phyloP scores from a whole-genome alignment of 2,113 vertebrate species.

The Oryzias javanicus region DNA sequence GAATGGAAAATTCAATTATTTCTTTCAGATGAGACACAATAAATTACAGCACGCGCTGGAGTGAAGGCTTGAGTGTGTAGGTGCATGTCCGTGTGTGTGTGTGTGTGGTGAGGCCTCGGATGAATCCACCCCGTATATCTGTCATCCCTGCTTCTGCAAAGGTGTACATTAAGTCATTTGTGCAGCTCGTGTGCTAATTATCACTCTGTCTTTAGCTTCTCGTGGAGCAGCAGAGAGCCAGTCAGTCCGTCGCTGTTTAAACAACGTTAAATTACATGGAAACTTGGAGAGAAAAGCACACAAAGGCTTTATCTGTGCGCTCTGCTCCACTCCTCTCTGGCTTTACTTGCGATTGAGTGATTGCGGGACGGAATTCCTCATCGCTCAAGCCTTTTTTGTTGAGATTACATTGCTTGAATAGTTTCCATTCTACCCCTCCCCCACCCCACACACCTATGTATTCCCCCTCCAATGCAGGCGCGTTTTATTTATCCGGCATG shows the following conservation, averaged over 20 bases:
- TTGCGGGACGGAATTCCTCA: conserved; percentile 68
- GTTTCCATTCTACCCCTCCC: conserved; percentile 50
- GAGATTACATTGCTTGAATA: conserved; percentile 68
- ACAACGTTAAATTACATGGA: conserved; percentile 69
- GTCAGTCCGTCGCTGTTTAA: conserved; percentile 58
- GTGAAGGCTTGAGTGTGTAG: conserved; percentile 19
- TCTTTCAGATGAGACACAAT: conserved; percentile 38
- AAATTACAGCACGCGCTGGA: conserved; percentile 39
- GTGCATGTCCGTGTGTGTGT: conserved; percentile 10
- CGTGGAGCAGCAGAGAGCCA: conserved; percentile 37
- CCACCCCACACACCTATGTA: background rate
- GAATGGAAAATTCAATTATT: conserved; percentile 63
- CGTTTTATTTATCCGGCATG: conserved; percentile 63
- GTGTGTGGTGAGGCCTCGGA: conserved; percentile 31
- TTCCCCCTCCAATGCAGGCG: conserved; percentile 13
- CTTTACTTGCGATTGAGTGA: conserved; percentile 58
- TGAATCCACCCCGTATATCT: conserved; percentile 41
- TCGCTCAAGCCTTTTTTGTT: conserved; percentile 66
- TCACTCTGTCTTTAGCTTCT: conserved; percentile 28
- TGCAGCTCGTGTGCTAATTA: conserved; percentile 49
- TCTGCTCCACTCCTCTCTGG: conserved; percentile 20
- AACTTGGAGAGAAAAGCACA: conserved; percentile 51
- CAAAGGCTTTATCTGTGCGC: conserved; percentile 41
- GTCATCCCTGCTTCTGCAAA: conserved; percentile 50
- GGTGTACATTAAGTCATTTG: conserved; percentile 63